Evolutionary conservation across 2,113 vertebrate species (phyloP).

Genomic region (Fukomys damarensis): DNA sequence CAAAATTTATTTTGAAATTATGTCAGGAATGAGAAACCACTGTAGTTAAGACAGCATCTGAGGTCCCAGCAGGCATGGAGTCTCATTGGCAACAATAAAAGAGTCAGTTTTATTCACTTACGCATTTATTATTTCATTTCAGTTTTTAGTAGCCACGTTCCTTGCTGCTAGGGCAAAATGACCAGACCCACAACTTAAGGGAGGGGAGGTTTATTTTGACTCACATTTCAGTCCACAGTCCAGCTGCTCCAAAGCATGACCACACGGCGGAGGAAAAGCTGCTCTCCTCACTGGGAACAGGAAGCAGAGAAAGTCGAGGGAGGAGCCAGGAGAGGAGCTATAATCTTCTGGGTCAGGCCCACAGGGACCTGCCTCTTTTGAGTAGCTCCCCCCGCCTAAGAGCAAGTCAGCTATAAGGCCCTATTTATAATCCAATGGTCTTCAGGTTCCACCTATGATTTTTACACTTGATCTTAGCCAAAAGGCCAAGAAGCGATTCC

Average conservation of each 20-base stretch:
- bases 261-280: background rate
- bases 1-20: slow-evolving; percentile 54
- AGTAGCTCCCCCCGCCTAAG: background rate
- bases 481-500: too few species aligned
- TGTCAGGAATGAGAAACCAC: background rate
- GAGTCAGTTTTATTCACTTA: slow-evolving; percentile 36
- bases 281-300: background rate
- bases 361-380: background rate
- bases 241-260: background rate
- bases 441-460: background rate
- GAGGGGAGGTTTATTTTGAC: background rate
- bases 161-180: background rate
- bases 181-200: background rate
- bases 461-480: too few species aligned
- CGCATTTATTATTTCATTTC: slow-evolving; percentile 23
- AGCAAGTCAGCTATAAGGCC: background rate
- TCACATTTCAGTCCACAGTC: background rate
- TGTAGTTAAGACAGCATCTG: background rate
- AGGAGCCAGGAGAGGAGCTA: background rate
- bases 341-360: background rate
- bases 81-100: background rate
- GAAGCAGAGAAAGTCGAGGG: background rate
- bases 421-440: background rate
- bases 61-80: background rate
- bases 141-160: background rate